A percentile compares a stretch with the other conserved stretches of the same genome.
Evolutionary conservation across 2,797 vertebrate species (phyloP).

Genomic region (Thamnophis elegans): DNA sequence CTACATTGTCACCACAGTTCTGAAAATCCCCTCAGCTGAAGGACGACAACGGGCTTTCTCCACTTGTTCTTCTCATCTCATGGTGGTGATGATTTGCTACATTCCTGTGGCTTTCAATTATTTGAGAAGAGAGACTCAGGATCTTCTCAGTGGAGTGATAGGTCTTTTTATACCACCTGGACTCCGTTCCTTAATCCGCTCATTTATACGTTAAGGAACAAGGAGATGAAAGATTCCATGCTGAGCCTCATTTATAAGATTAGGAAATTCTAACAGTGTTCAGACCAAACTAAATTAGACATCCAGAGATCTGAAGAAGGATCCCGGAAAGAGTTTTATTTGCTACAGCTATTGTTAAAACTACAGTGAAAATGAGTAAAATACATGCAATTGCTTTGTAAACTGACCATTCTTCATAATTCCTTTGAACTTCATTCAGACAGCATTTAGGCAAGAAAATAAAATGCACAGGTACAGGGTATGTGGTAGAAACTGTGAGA

Average conservation of each 20-base stretch:
- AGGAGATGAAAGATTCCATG: slow-evolving; percentile 60
- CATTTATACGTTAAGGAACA: slow-evolving; percentile 66
- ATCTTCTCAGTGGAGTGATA: slow-evolving; percentile 39
- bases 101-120: slow-evolving; percentile 63
- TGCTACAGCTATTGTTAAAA: not conserved
- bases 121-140: slow-evolving; percentile 45
- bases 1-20: slow-evolving; percentile 58
- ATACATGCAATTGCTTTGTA: too few relatives aligned
- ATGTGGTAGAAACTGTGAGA: too few relatives aligned
- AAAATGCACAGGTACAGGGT: too few relatives aligned
- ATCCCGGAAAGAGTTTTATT: not conserved
- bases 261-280: not conserved
- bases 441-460: too few relatives aligned
- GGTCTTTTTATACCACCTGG: slow-evolving; percentile 63
- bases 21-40: slow-evolving; percentile 46
- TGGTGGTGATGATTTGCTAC: slow-evolving; percentile 50
- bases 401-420: too few relatives aligned
- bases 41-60: slow-evolving; percentile 50
- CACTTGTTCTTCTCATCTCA: slow-evolving; percentile 33
- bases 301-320: not conserved
- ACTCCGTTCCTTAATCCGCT: slow-evolving; percentile 68
- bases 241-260: slow-evolving; percentile 8
- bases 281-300: not conserved
- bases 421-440: too few relatives aligned
- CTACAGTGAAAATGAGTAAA: too few relatives aligned